A percentile compares a stretch with the other conserved stretches of the same genome.
These are phyloP conservation scores for Pachyseris speciosa DNA, from an alignment of 64 coral and sea anemone genomes.

Conservation along the genomic window DNA sequence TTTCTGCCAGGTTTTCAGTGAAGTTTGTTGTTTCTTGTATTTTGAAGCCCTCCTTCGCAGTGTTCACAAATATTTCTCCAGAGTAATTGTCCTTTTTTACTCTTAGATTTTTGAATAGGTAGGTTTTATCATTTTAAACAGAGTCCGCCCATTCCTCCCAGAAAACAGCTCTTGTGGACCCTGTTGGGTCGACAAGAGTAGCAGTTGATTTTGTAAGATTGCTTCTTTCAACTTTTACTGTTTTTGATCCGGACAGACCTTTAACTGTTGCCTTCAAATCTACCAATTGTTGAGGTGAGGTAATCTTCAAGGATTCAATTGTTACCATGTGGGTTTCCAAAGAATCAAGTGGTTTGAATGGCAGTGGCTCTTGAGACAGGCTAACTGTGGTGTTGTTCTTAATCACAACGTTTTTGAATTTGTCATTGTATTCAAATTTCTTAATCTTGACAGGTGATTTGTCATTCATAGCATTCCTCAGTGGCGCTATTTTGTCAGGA, in stretches of 20 bases:
- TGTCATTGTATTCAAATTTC: conserved; percentile 34
- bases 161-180: background rate
- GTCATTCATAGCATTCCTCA: conserved; percentile 37
- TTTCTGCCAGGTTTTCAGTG: too few relatives aligned
- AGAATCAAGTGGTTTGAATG: background rate
- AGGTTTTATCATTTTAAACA: background rate
- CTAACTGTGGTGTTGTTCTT: conserved; percentile 21
- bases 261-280: background rate
- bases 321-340: too few relatives aligned
- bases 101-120: conserved; percentile 53
- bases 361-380: background rate
- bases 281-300: background rate
- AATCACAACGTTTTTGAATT: conserved; percentile 35
- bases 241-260: too few relatives aligned
- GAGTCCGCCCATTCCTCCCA: background rate
- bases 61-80: conserved; percentile 43
- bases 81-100: conserved; percentile 34
- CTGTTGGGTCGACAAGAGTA: background rate
- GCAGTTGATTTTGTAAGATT: background rate
- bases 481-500: conserved; percentile 19
- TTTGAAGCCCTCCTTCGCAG: conserved; percentile 35
- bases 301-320: background rate
- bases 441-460: conserved; percentile 42
- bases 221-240: too few relatives aligned
- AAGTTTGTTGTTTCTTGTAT: conserved; percentile 18